Evolutionary conservation across 2,888 invertebrate genomes (phyloP), one percentile per base, ranked within the genome.

Genomic region (Conchocele bisecta): DNA sequence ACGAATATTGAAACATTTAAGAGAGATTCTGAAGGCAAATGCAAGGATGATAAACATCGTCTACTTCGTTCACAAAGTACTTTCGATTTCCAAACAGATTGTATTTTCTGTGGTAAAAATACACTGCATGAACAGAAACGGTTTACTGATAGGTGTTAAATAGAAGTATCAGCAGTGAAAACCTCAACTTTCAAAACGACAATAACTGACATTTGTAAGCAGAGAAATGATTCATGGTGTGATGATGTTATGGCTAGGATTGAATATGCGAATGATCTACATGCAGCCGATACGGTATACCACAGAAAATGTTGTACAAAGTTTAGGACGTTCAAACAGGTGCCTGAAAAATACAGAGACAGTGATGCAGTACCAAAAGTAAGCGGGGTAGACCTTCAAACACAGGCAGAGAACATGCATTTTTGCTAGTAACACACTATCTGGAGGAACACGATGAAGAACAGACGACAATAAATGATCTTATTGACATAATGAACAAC

Each of bases 181-280:
- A 48, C 60, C 11, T 26, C 50, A n/a, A 39, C 46, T 13, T 20
- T 60, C 29, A 37, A 54, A 41, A 26, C 31, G 13, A 67, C 17
- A 1, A 53, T 66, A 29, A n/a, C 26, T 29, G 28, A 50, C 7
- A 42, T 51, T 13, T 66, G 66, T 53, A n/a, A 28, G 33, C 35
- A 58, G 9, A 39, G 53, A 6, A 56, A 51, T 53, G 59, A 59
- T 42, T 39, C 44, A n/a, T 60, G 67, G 67, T n/a, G 50, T 20
- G 24, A 46, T n/a, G 20, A 24, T n/a, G 59, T 66, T 2, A 20
- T 33, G 28, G 29, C 51, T 20, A 58, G 66, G 20, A 20, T 66
- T 3, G 58, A 59, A 20, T 51, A 35, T 37, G 48, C 33, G 13
- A n/a, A 28, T 26, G 66, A 59, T 51, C 46, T 42, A n/a, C 39